These are phyloP conservation scores for Salticus scenicus DNA, from an alignment of 2,888 invertebrate species.

Conservation along the genomic window DNA sequence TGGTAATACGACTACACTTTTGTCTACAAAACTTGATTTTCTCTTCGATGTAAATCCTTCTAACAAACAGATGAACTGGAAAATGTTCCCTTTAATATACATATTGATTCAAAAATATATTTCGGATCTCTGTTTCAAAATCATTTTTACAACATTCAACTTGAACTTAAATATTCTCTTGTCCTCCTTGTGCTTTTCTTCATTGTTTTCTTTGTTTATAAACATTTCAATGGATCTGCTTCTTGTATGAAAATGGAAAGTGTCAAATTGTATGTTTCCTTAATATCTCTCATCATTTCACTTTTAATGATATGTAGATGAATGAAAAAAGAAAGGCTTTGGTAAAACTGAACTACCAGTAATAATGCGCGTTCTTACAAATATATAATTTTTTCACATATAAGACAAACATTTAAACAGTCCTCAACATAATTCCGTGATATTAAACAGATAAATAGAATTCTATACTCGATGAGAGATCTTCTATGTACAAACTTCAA, in stretches of 20 bases:
- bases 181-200: neutral
- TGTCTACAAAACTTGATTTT: slow-evolving; percentile 23
- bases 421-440: neutral
- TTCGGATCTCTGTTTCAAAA: neutral
- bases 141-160: neutral
- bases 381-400: slow-evolving; percentile 11
- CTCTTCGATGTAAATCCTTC: slow-evolving; percentile 36
- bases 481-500: neutral
- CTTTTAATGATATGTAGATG: too few species aligned
- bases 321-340: neutral
- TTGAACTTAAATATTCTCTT: slow-evolving; percentile 12
- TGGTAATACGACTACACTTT: slow-evolving; percentile 32
- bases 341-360: neutral
- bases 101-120: slow-evolving; percentile 29
- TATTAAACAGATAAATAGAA: neutral
- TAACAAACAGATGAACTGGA: slow-evolving; percentile 36
- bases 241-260: neutral
- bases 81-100: slow-evolving; percentile 22
- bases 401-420: neutral
- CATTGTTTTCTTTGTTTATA: neutral
- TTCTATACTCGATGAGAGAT: neutral
- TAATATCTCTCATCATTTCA: too few species aligned
- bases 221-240: neutral
- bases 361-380: neutral
- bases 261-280: too few species aligned